A percentile compares a stretch with the other conserved stretches of the same genome.
phyloP scores from a whole-genome alignment of 2,888 invertebrate species.

The Drosophila borealis region DNA sequence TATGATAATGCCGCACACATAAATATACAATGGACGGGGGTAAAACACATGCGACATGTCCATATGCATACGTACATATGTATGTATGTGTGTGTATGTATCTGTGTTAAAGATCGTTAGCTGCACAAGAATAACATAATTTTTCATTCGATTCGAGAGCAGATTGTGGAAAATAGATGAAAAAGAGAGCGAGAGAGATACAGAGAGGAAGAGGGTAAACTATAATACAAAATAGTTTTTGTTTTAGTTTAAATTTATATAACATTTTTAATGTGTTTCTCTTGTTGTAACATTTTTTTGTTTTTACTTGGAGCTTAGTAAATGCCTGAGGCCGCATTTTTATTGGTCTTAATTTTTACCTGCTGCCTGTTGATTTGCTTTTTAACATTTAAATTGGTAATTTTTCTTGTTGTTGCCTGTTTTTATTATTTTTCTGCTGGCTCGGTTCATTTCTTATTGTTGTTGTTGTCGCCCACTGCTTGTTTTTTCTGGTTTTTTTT shows the following conservation, averaged over 20 bases:
- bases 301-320: constrained; percentile 30
- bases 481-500: constrained; percentile 45
- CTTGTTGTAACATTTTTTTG: constrained; percentile 23
- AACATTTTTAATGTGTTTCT: constrained; percentile 27
- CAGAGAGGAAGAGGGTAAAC: background rate
- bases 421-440: constrained; percentile 39
- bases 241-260: constrained; percentile 36
- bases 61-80: background rate
- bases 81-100: constrained; percentile 35
- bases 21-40: constrained; percentile 50
- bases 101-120: constrained; percentile 65
- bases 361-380: constrained; percentile 60
- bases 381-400: constrained; percentile 78
- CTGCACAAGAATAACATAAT: constrained; percentile 56
- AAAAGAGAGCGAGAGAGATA: background rate
- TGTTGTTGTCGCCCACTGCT: constrained; percentile 73
- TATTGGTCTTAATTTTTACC: constrained; percentile 73
- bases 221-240: constrained; percentile 10
- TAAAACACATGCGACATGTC: constrained; percentile 7
- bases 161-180: constrained; percentile 29
- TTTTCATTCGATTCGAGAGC: constrained; percentile 55
- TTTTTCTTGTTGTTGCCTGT: constrained; percentile 54
- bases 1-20: constrained; percentile 70
- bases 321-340: constrained; percentile 61
- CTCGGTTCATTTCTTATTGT: constrained; percentile 30